Base-by-base conservation (phyloP, 2,797 vertebrate species). In the Scolopax rusticola region DNA sequence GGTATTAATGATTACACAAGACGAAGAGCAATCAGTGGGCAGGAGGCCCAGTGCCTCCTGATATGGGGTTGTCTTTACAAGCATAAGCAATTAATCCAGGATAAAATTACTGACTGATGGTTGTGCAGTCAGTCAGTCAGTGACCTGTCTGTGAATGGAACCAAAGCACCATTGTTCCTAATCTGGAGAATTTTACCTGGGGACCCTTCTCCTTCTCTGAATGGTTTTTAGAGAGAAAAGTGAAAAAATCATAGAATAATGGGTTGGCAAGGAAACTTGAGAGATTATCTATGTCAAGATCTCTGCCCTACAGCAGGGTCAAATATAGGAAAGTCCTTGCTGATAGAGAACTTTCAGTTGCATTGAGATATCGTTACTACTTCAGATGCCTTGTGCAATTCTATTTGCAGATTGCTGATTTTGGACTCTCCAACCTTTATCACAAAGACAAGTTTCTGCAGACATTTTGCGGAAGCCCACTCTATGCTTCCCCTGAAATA, bases 401-500 rank as follows among this genome's bases (percentile, higher is more conserved):
- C 57, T 96, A 30, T 97, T 95, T 94, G 77, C 97, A 99, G 99
- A 99, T 99, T 97, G 99, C 99, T 96, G 99, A 99, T 96, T 99
- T 99, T 76, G 99, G 99, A 64, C 98, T 99, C 90, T 99, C 99
- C 95, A 99, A 99, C 98, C 98, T 99, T 81, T 99, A 99, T 97
- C 99, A 99, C 91, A 99, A 99, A 96, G 99, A 99, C 98, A 99
- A 99, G 96, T 99, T 99, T 97, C 98, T 99, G 92, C 99, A 99
- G 96, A 99, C 99, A 5, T 99, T 99, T 97, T 99, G 99, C 40
- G 99, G 99, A 76, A 99, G 99, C 83, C 99, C 99, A 0, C 98
- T 99, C 32, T 99, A 99, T 20, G 99, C 99, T 40, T 99, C 99
- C 73, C 99, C 99, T 33, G 99, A 99, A 98, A 99, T 99, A 57